Evolutionary conservation across 2,797 vertebrate species (phyloP).

Genomic region (Alca torda): DNA sequence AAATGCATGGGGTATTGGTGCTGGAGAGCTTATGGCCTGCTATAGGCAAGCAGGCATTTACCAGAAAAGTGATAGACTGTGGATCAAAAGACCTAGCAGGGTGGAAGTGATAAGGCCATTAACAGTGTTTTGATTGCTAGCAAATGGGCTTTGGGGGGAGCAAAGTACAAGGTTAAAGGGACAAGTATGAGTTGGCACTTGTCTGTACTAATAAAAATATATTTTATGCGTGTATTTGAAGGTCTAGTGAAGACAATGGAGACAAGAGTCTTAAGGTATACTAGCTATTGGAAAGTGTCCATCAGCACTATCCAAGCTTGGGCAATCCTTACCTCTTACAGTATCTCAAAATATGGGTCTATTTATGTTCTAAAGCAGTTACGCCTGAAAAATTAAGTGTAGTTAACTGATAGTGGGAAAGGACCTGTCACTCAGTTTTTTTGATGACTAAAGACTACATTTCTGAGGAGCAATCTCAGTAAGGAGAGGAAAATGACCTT

Average conservation of each 20-base stretch:
- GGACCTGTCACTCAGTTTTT: neutral
- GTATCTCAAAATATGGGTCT: neutral
- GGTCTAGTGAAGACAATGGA: neutral
- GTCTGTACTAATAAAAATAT: neutral
- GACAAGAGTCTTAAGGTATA: neutral
- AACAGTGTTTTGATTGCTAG: neutral
- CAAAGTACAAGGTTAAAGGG: neutral
- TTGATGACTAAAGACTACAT: neutral
- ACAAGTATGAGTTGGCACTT: neutral
- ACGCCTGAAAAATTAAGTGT: neutral
- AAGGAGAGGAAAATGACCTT: neutral
- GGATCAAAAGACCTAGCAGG: neutral
- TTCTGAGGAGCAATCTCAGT: neutral
- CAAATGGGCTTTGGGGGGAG: neutral
- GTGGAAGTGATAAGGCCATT: neutral
- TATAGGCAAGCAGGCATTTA: neutral
- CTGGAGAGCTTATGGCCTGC: neutral
- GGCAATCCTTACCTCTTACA: neutral
- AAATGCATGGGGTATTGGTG: neutral
- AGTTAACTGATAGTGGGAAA: neutral
- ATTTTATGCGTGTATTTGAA: neutral
- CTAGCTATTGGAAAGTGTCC: neutral
- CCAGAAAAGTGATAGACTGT: neutral
- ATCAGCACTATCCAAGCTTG: neutral
- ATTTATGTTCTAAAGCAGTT: neutral